Conservation (phyloP, 2,888 invertebrate genomes). For the Dexiosoma caninum region DNA sequence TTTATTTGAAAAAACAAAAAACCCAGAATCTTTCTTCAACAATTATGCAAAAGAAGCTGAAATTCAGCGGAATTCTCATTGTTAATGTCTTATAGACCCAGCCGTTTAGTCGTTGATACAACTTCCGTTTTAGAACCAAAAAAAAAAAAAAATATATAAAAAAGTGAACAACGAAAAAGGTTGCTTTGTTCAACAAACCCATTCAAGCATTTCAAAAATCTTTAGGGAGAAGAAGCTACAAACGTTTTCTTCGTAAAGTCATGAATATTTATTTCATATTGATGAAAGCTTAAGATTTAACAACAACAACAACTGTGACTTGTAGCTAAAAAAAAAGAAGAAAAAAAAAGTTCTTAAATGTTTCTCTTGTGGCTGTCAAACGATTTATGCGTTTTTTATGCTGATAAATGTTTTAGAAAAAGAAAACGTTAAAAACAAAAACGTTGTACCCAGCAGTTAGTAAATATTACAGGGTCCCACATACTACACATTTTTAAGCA, state of each 20-base stretch:
- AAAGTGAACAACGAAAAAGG: conserved; percentile 34
- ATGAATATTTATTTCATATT: conserved; percentile 51
- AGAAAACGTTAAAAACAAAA: background rate
- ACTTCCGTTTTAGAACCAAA: conserved; percentile 55
- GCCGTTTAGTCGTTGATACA: conserved; percentile 27
- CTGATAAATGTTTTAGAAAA: conserved; percentile 69
- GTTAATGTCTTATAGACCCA: conserved; percentile 6
- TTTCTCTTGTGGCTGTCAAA: conserved; percentile 58
- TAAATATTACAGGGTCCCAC: background rate
- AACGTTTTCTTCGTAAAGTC: background rate
- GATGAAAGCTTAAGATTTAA: conserved; percentile 41
- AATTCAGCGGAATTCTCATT: conserved; percentile 45
- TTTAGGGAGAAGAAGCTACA: conserved; percentile 4
- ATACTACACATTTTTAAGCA: no score
- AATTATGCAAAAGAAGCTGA: conserved; percentile 56
- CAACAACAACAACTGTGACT: conserved; percentile 6
- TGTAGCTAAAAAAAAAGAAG: conserved; percentile 6
- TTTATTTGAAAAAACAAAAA: conserved; percentile 1
- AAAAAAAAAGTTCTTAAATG: conserved; percentile 15
- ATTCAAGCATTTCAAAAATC: conserved; percentile 58
- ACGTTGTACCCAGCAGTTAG: background rate
- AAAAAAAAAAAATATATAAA: background rate
- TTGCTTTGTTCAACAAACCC: conserved; percentile 36
- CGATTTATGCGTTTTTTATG: conserved; percentile 76
- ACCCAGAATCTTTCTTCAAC: background rate